A percentile compares a stretch with the other conserved stretches of the same genome.
Conservation (phyloP, 2,888 invertebrate species). For the Lingula anatina region DNA sequence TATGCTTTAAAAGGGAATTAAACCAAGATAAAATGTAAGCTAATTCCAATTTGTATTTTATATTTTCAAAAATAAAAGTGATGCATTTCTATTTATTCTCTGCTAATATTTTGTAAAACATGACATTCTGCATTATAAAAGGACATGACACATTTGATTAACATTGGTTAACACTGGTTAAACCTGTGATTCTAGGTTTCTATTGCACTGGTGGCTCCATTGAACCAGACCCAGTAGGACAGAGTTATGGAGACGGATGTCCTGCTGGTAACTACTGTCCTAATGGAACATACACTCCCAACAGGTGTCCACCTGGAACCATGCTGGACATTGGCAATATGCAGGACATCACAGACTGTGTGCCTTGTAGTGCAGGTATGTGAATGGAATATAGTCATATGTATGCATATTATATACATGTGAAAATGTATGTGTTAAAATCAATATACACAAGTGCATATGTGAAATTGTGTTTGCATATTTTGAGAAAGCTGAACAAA, state of each 20-base stretch:
- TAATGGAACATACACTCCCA: slow-evolving; percentile 32
- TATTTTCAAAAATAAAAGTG: too few species aligned
- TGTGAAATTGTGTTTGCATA: too few species aligned
- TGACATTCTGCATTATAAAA: too few species aligned
- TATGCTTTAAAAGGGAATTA: neutral
- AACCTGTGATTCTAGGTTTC: slow-evolving; percentile 26
- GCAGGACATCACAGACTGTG: slow-evolving; percentile 30
- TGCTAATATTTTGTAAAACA: too few species aligned
- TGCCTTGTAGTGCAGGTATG: slow-evolving; percentile 34
- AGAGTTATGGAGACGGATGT: slow-evolving; percentile 35
- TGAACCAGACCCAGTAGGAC: slow-evolving; percentile 24
- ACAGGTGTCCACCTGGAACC: slow-evolving; percentile 41
- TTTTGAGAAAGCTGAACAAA: too few species aligned
- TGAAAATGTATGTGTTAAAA: too few species aligned
- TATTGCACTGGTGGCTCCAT: slow-evolving; percentile 33
- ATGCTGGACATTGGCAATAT: slow-evolving; percentile 27
- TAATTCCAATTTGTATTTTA: neutral
- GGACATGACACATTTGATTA: too few species aligned
- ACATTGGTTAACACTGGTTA: too few species aligned
- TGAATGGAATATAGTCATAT: neutral
- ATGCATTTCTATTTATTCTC: too few species aligned
- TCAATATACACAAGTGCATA: too few species aligned
- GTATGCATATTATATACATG: too few species aligned
- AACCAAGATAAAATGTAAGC: too few species aligned
- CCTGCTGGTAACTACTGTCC: slow-evolving; percentile 42